Conservation (phyloP, 1,140 invertebrate genomes). For the Cydia splendana region DNA sequence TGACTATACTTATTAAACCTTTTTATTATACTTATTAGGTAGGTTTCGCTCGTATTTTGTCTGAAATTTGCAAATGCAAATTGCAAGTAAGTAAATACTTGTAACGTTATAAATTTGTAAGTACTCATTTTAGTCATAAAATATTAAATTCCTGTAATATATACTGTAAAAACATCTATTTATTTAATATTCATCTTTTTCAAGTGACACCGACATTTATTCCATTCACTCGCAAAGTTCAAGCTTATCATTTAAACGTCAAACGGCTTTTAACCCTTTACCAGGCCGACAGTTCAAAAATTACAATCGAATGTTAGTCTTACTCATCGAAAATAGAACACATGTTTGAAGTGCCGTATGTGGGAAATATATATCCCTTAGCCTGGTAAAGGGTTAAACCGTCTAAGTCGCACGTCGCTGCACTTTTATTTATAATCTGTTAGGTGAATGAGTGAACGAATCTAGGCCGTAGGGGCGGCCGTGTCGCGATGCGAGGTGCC, state of each 20-base stretch:
- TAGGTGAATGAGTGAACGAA: slow-evolving; percentile 28
- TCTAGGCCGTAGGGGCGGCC: slow-evolving; percentile 26
- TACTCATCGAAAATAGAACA: too few species aligned
- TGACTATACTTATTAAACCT: not conserved
- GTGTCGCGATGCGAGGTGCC: slow-evolving; percentile 13
- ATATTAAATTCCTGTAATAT: too few species aligned
- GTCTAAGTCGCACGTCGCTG: slow-evolving; percentile 10
- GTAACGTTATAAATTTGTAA: too few species aligned
- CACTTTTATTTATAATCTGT: slow-evolving; percentile 30
- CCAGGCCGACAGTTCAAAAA: too few species aligned
- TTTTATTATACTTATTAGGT: too few species aligned
- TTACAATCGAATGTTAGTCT: too few species aligned
- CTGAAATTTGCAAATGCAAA: not conserved
- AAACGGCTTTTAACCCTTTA: slow-evolving; percentile 12
- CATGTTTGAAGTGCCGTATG: too few species aligned
- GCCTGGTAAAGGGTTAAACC: too few species aligned
- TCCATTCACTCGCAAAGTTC: slow-evolving; percentile 3
- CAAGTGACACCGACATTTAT: not conserved
- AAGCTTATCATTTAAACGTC: slow-evolving; percentile 19
- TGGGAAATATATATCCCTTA: too few species aligned
- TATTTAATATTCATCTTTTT: not conserved
- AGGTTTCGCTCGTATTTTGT: too few species aligned
- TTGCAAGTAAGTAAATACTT: not conserved
- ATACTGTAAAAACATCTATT: not conserved
- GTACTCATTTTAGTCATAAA: too few species aligned